Conservation (phyloP, 37 sponge, comb jelly and placozoan species). For the Spongilla lacustris region DNA sequence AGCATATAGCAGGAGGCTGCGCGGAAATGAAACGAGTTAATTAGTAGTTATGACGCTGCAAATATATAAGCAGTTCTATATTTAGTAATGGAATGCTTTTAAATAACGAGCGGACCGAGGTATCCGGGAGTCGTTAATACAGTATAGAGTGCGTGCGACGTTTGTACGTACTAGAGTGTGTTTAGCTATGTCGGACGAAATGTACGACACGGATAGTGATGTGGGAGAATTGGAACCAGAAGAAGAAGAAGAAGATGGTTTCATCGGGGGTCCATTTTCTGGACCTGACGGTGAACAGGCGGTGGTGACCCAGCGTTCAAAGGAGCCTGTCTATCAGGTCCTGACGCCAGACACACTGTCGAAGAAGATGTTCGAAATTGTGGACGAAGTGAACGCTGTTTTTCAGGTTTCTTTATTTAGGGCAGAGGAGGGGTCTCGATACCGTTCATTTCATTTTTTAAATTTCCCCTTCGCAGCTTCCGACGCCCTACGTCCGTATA, state of each 20-base stretch:
- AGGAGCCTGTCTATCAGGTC: conserved; percentile 7
- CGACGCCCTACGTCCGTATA: conserved; percentile 73
- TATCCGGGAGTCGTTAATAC: too few species aligned
- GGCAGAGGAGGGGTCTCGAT: too few species aligned
- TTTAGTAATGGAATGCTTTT: conserved; percentile 4
- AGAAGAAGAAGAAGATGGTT: conserved; percentile 37
- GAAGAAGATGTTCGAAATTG: conserved; percentile 83
- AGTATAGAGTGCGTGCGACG: too few species aligned
- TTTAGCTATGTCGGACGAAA: too few species aligned
- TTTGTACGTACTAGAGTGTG: too few species aligned
- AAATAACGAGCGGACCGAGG: too few species aligned
- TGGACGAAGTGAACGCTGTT: conserved; percentile 82
- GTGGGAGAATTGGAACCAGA: conserved; percentile 2
- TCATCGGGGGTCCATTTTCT: neutral
- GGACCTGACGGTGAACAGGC: neutral
- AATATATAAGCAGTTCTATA: neutral
- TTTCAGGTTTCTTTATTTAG: conserved; percentile 79
- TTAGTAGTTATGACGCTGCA: too few species aligned
- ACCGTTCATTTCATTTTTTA: conserved; percentile 13
- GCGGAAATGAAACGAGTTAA: too few species aligned
- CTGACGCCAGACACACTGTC: conserved; percentile 79
- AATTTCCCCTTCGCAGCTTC: conserved; percentile 48
- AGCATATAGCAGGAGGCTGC: too few species aligned
- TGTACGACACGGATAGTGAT: too few species aligned
- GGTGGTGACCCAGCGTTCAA: neutral